Evolutionary conservation across 2,888 invertebrate genomes (phyloP), one percentile per base, ranked within the genome.

Genomic region (Carpatolechia fugitivella): DNA sequence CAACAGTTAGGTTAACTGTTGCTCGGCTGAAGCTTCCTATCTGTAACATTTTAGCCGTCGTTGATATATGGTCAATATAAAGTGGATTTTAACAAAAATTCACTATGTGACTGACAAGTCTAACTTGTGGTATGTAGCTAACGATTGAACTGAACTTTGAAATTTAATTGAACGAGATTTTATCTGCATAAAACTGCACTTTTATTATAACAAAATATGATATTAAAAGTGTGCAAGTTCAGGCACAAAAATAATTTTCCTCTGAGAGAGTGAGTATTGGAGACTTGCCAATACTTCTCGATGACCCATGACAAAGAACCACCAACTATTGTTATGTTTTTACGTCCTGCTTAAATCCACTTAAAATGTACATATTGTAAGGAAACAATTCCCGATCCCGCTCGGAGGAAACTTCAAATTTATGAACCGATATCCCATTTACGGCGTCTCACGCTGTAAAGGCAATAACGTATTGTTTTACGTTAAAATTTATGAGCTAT

Each of bases 1-100:
- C 74, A 72, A 78, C 82, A 78, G 82, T 87, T 86, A 84, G 78
- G 78, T 80, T 85, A 82, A 84, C 81, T 80, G 83, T 80, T 78
- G 80, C 78, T 78, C 74, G 72, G 41, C 62, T 78, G 77, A 74
- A 78, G 77, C 77, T 80, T 79, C 80, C 78, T 80, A 74, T 78
- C 74, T 74, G 63, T 68, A 63, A 76, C 75, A 74, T 81, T 80
- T 82, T 85, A 70, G 69, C 70, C 63, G 65, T 66, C 65, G 58
- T 72, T 85, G 82, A 85, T 85, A 72, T 78, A 83, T 80, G 68
- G 64, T 73, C 20, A 47, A 46, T 52, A 49, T 30, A 13, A 10
- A 66, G 64, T 68, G 72, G 72, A 78, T 80, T 78, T 72, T 61
- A 61, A 66, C 68, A 71, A 74, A 74, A 36, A 24, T 24, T 29